These are phyloP conservation scores for Trachelus troglodyta DNA, from an alignment of 2,888 invertebrate genomes.

Conservation along the genomic window DNA sequence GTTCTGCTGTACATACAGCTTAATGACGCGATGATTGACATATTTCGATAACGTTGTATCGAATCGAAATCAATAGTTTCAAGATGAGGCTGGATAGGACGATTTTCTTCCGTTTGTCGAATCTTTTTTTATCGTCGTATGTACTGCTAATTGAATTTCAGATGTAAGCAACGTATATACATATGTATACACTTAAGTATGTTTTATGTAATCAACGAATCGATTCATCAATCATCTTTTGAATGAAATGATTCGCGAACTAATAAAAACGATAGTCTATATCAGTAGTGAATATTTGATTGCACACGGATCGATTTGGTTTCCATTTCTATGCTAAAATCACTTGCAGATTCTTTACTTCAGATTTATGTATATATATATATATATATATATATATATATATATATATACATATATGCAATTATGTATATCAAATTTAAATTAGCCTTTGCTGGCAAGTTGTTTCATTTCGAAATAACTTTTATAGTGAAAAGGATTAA, in stretches of 20 bases:
- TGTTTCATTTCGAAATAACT: not conserved
- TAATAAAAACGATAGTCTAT: not conserved
- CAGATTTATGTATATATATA: not conserved
- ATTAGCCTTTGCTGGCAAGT: not conserved
- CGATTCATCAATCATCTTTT: not conserved
- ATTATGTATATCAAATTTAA: not conserved
- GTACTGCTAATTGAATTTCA: not conserved
- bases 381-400: not conserved
- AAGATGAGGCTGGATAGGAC: not conserved
- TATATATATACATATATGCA: not conserved
- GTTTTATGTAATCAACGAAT: not conserved
- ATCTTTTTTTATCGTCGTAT: not conserved
- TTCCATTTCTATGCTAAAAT: not conserved
- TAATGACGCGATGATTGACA: not conserved
- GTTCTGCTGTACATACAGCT: not conserved
- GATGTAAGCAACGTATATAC: not conserved
- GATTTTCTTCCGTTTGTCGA: not conserved
- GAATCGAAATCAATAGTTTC: not conserved
- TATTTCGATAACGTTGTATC: not conserved
- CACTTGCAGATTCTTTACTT: not conserved
- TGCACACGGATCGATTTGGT: not conserved
- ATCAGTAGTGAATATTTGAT: not conserved
- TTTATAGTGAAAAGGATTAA: not conserved
- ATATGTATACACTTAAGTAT: not conserved
- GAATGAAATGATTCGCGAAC: not conserved